These are phyloP conservation scores for Rhinophrynus dorsalis DNA, from an alignment of 2,797 vertebrate genomes.

Conservation along the genomic window DNA sequence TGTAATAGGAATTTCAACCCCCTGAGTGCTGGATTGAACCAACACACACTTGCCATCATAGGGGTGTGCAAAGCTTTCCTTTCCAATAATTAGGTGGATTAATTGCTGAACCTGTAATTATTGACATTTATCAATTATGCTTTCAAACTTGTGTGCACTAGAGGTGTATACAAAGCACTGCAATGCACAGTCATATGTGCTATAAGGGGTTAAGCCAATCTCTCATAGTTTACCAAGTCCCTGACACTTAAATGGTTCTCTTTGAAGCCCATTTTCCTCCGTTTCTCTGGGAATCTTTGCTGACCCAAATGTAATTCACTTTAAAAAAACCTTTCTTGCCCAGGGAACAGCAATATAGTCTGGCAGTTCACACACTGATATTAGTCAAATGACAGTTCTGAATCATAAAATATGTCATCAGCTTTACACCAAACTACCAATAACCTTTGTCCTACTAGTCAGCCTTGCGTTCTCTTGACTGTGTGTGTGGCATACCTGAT, in stretches of 20 bases:
- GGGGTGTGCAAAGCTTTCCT: no score
- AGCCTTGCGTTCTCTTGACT: conserved; percentile 75
- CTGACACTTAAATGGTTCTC: conserved; percentile 28
- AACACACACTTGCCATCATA: no score
- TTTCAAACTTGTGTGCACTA: no score
- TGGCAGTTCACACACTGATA: conserved; percentile 86
- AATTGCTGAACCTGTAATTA: no score
- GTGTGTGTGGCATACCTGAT: conserved; percentile 84
- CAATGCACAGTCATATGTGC: no score
- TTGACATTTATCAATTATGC: no score
- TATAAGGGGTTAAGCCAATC: no score
- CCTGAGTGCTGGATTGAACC: no score
- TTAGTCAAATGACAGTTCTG: conserved; percentile 85
- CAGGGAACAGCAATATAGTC: conserved; percentile 76
- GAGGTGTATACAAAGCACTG: no score
- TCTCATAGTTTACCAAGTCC: no score
- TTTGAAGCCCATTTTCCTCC: conserved; percentile 61
- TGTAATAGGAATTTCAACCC: no score
- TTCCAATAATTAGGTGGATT: no score
- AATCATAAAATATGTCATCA: conserved; percentile 91
- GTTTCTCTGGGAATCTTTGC: conserved; percentile 71
- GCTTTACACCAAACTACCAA: conserved; percentile 78
- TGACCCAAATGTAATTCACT: conserved; percentile 78
- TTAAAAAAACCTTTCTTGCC: conserved; percentile 69
- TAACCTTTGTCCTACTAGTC: conserved; percentile 85